Evolutionary conservation across 2,888 invertebrate species (phyloP).

Genomic region (Microdon myrmicae): DNA sequence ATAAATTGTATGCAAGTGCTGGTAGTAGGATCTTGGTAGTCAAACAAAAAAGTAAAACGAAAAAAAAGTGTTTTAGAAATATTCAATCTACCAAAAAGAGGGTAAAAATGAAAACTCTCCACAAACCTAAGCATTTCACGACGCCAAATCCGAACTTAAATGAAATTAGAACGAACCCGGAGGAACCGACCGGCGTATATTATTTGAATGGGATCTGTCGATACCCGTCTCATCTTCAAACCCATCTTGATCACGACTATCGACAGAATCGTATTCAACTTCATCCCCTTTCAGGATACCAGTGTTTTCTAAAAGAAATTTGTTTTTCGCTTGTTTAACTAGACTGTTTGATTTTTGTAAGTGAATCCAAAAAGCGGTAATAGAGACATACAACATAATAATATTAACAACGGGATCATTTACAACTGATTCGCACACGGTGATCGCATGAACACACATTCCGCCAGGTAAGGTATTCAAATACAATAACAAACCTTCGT

Average conservation of each 20-base stretch:
- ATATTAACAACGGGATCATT: too few relatives aligned
- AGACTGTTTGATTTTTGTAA: too few relatives aligned
- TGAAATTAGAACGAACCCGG: slow-evolving; percentile 44
- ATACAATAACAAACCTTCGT: slow-evolving; percentile 41
- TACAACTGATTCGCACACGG: too few relatives aligned
- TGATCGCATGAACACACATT: too few relatives aligned
- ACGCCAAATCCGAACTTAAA: slow-evolving; percentile 50
- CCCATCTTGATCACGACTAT: slow-evolving; percentile 28
- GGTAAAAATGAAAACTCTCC: background rate
- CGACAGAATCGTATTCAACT: slow-evolving; percentile 34
- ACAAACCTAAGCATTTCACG: slow-evolving; percentile 34
- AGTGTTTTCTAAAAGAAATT: slow-evolving; percentile 26
- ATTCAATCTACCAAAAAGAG: background rate
- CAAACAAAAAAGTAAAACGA: slow-evolving; percentile 12
- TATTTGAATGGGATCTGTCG: slow-evolving; percentile 39
- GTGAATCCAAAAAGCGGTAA: too few relatives aligned
- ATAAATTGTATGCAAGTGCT: slow-evolving; percentile 3
- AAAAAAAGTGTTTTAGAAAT: slow-evolving; percentile 20
- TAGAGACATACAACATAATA: too few relatives aligned
- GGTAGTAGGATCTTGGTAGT: slow-evolving; percentile 15
- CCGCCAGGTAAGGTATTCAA: too few relatives aligned
- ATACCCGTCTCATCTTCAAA: slow-evolving; percentile 18
- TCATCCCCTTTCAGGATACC: slow-evolving; percentile 38
- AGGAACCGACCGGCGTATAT: background rate
- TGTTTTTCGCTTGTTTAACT: too few relatives aligned